Evolutionary conservation across 2,888 invertebrate genomes (phyloP).

Genomic region (Leistus spinibarbis): DNA sequence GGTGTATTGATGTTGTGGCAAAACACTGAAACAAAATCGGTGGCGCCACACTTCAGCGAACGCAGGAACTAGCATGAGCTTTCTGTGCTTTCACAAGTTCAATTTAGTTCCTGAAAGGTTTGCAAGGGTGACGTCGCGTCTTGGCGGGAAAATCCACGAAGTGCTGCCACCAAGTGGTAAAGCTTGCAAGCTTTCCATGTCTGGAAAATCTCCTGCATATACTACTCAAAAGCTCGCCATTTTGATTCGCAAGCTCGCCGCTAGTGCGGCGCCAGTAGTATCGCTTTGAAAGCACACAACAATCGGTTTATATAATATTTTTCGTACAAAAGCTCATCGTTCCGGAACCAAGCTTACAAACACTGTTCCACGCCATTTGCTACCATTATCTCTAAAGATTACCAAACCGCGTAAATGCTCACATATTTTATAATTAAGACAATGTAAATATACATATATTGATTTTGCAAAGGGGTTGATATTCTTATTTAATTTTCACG

Average conservation of each 20-base stretch:
- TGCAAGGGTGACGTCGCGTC: too few species aligned
- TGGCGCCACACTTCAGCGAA: too few species aligned
- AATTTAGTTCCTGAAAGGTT: too few species aligned
- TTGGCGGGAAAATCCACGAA: too few species aligned
- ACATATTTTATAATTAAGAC: constrained; percentile 25
- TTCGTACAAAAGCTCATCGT: background rate
- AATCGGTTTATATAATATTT: background rate
- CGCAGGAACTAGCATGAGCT: too few species aligned
- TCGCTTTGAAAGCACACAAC: background rate
- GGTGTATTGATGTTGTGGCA: too few species aligned
- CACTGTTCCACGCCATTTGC: background rate
- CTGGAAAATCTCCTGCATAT: background rate
- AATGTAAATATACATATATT: too few species aligned
- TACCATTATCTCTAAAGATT: constrained; percentile 1
- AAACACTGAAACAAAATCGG: too few species aligned
- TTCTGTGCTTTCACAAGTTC: too few species aligned
- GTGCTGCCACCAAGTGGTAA: constrained; percentile 12
- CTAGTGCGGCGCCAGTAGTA: constrained; percentile 23
- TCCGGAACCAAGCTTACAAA: background rate
- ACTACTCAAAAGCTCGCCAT: background rate
- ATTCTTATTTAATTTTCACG: too few species aligned
- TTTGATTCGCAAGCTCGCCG: background rate
- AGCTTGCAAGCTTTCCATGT: background rate
- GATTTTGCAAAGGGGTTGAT: too few species aligned
- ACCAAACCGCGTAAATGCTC: constrained; percentile 15